phyloP scores from a whole-genome alignment of 2,888 invertebrate genomes.

The Stegana nigrithorax region DNA sequence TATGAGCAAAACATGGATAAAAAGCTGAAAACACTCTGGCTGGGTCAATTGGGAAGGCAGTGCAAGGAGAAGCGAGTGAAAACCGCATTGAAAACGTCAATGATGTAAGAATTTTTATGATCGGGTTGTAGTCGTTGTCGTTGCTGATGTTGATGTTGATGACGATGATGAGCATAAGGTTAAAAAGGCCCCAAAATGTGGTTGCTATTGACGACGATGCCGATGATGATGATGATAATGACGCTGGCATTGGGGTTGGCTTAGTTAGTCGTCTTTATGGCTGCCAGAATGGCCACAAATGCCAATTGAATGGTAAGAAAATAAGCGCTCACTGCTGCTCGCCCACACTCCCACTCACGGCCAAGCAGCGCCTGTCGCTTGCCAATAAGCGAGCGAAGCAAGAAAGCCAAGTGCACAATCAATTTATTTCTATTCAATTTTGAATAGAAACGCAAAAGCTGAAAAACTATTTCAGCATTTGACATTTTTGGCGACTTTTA shows the following conservation, averaged over 20 bases:
- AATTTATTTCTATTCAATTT: slow-evolving; percentile 11
- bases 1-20: background rate
- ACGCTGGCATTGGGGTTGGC: background rate
- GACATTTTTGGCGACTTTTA: background rate
- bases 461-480: background rate
- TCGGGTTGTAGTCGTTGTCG: background rate
- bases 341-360: too few relatives aligned
- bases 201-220: too few relatives aligned
- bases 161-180: background rate
- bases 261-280: background rate
- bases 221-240: background rate
- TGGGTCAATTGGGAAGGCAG: background rate
- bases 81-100: slow-evolving; percentile 13
- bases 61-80: background rate
- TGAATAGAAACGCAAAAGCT: background rate
- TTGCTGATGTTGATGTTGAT: too few relatives aligned
- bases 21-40: background rate
- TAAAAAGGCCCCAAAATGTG: too few relatives aligned
- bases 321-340: background rate
- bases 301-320: background rate
- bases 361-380: too few relatives aligned
- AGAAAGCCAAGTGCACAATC: background rate
- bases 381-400: background rate
- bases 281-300: background rate
- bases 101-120: slow-evolving; percentile 17